These are phyloP conservation scores for Smittia aterrima DNA, from an alignment of 2,888 invertebrate species.

Conservation along the genomic window DNA sequence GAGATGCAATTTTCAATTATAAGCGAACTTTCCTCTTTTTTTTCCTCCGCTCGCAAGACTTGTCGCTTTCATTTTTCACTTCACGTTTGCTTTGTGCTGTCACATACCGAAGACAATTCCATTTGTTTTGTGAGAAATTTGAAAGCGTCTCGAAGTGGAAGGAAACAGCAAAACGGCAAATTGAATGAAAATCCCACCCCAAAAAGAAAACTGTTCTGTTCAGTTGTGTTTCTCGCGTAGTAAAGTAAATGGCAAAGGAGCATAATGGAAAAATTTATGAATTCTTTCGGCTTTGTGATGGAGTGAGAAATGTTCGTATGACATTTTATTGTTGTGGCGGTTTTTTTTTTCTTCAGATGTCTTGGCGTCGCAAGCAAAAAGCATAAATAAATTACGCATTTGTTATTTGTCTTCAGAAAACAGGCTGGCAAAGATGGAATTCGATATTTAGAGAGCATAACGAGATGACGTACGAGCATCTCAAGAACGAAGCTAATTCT, in stretches of 20 bases:
- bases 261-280: conserved; percentile 38
- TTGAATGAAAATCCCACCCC: not conserved
- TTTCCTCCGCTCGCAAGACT: not conserved
- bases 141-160: not conserved
- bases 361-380: not conserved
- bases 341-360: not conserved
- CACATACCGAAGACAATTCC: conserved; percentile 13
- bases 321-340: conserved; percentile 20
- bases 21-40: not conserved
- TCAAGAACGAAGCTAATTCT: too few species aligned
- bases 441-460: not conserved
- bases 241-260: conserved; percentile 34
- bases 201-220: conserved; percentile 9
- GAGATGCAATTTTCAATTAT: conserved; percentile 41
- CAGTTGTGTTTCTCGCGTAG: not conserved
- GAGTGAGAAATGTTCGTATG: conserved; percentile 27
- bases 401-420: conserved; percentile 22
- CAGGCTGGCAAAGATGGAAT: not conserved
- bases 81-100: not conserved
- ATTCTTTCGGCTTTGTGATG: not conserved
- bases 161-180: not conserved
- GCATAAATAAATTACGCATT: conserved; percentile 37
- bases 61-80: conserved; percentile 4
- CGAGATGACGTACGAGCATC: too few species aligned
- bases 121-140: conserved; percentile 24